These are phyloP conservation scores for Varroa destructor DNA, from an alignment of 1,140 invertebrate genomes.

Conservation along the genomic window DNA sequence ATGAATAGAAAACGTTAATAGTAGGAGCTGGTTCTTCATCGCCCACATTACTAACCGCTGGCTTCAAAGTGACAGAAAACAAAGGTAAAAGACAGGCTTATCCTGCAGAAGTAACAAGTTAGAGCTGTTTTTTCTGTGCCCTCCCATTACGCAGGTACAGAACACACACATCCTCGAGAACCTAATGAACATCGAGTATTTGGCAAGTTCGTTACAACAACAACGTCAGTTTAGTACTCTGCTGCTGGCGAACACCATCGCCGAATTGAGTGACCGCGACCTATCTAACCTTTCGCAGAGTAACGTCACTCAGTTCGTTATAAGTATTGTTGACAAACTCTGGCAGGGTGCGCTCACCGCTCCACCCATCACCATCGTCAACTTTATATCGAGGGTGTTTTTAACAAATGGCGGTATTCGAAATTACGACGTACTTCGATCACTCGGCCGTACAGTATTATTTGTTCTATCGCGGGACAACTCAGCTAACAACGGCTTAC, in stretches of 20 bases:
- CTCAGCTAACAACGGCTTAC: too few relatives aligned
- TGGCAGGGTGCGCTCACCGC: slow-evolving; percentile 16
- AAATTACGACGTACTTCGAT: slow-evolving; percentile 12
- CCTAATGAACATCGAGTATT: slow-evolving; percentile 26
- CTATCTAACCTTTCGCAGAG: slow-evolving; percentile 12
- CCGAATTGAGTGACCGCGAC: slow-evolving; percentile 4
- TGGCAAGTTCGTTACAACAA: slow-evolving; percentile 11
- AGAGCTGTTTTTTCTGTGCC: too few relatives aligned
- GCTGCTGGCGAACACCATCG: slow-evolving; percentile 6
- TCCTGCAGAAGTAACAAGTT: too few relatives aligned
- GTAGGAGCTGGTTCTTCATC: too few relatives aligned
- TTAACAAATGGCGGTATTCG: slow-evolving; percentile 9
- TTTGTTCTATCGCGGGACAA: slow-evolving; percentile 21
- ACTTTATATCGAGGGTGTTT: slow-evolving; percentile 14
- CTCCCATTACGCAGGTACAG: neutral
- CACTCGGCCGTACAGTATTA: slow-evolving; percentile 6
- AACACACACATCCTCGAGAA: slow-evolving; percentile 24
- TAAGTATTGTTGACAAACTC: slow-evolving; percentile 27
- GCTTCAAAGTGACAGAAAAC: too few relatives aligned
- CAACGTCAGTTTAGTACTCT: slow-evolving; percentile 22
- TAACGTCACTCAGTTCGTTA: slow-evolving; percentile 27
- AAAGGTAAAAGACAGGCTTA: too few relatives aligned
- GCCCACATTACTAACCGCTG: too few relatives aligned
- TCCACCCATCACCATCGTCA: neutral
- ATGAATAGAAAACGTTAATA: too few relatives aligned